These are phyloP conservation scores for Amphibalanus amphitrite DNA, from an alignment of 1,140 invertebrate genomes.

Conservation along the genomic window DNA sequence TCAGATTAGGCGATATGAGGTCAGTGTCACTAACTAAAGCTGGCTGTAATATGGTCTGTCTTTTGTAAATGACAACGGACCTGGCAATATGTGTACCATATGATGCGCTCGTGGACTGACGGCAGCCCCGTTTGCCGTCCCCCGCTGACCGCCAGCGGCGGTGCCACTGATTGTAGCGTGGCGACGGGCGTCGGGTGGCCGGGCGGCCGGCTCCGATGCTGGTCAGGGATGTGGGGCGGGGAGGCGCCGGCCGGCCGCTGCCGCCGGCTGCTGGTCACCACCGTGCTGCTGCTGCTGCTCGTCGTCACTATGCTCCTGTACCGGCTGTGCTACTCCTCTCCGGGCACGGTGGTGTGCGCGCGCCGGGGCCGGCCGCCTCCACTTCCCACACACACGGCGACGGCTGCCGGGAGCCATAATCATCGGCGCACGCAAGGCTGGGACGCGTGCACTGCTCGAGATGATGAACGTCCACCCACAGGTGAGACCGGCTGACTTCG, in stretches of 20 bases:
- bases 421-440: constrained; percentile 81
- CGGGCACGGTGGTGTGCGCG: background rate
- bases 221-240: background rate
- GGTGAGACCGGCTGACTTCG: constrained; percentile 34
- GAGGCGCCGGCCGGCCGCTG: too few species aligned
- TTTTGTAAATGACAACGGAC: too few species aligned
- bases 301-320: background rate
- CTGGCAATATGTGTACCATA: too few species aligned
- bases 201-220: background rate
- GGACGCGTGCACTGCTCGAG: constrained; percentile 69
- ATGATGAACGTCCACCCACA: constrained; percentile 78
- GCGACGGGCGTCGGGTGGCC: too few species aligned
- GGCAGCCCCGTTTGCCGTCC: too few species aligned
- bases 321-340: background rate
- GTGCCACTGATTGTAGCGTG: too few species aligned
- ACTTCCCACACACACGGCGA: constrained; percentile 24
- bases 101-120: too few species aligned
- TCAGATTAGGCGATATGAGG: too few species aligned
- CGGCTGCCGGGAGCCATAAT: constrained; percentile 68
- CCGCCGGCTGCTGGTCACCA: background rate
- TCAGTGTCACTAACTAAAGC: too few species aligned
- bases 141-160: too few species aligned
- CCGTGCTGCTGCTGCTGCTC: background rate
- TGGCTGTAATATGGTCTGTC: too few species aligned
- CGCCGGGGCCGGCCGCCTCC: background rate